Base-by-base conservation (phyloP, 2,888 invertebrate species). In the Neuroscelio doddi region DNA sequence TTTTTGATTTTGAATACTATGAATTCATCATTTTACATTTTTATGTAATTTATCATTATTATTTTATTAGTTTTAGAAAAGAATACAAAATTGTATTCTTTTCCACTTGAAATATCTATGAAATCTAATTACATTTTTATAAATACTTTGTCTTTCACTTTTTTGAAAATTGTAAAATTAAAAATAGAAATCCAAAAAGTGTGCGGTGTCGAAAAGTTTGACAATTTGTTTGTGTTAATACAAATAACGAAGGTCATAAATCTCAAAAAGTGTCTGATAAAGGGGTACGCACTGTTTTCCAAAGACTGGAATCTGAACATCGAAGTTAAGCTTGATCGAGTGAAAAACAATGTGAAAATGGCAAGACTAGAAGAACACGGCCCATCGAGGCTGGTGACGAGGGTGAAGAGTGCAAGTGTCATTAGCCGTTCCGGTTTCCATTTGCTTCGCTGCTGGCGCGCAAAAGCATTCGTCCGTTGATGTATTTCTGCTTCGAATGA, bases 271-370 rank as follows among this genome's bases (percentile, higher is more conserved):
- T 55, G 51, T 59, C 55, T 15, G 64, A 59, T 52, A 55, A 64
- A 44, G 45, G 41, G 46, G 32, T 14, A 16, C 26, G 24, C 29
- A 26, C 52, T 44, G 26, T 64, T 65, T 63, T 50, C 55, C 44
- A 52, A 51, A 36, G 59, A 30, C 62, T 67, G 30, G 39, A 49
- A 34, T 12, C 30, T 30, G 21, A 32, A n/a, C n/a, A n/a, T 17
- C 53, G 46, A 24, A 44, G 58, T 61, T 66, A 56, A 59, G 64
- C 66, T 66, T 55, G 53, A 68, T 68, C 62, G 56, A 47, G 44
- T 30, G 56, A 50, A 46, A 56, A 64, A 52, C 56, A 49, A 42
- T 53, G 45, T 38, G 63, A 52, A 44, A 41, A 46, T 34, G 52
- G 12, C 34, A 16, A 26, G 27, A 30, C 44, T 12, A 41, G 41